These are phyloP conservation scores for Drosophila nigrodunni DNA, from an alignment of 1,140 invertebrate species.

Conservation along the genomic window DNA sequence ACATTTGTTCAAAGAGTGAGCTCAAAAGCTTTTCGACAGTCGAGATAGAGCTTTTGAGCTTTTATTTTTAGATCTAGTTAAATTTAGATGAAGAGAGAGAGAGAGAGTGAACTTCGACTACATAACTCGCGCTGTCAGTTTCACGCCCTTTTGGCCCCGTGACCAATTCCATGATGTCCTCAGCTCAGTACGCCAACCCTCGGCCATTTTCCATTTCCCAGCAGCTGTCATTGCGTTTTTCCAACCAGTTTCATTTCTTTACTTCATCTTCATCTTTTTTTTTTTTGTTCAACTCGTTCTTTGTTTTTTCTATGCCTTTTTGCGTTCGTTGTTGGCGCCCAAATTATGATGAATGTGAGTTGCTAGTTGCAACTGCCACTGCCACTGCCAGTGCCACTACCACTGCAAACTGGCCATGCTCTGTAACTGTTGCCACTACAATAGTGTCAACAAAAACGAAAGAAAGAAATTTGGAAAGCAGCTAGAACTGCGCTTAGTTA, in stretches of 20 bases:
- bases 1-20: too few relatives aligned
- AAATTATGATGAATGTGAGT: conserved; percentile 51
- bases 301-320: conserved; percentile 13
- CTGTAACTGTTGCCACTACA: conserved; percentile 51
- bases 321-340: conserved; percentile 17
- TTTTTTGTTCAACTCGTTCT: neutral
- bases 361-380: conserved; percentile 20
- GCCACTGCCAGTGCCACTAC: neutral
- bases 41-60: too few relatives aligned
- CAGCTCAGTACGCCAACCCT: conserved; percentile 1
- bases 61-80: too few relatives aligned
- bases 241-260: neutral
- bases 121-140: conserved; percentile 15
- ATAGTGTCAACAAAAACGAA: neutral
- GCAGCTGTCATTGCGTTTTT: conserved; percentile 32
- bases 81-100: too few relatives aligned
- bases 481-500: neutral
- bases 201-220: conserved; percentile 24
- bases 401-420: conserved; percentile 5
- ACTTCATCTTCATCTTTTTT: neutral
- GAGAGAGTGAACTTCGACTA: too few relatives aligned
- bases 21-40: too few relatives aligned
- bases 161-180: conserved; percentile 17
- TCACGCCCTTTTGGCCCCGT: conserved; percentile 10
- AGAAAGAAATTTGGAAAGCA: neutral